Conservation (phyloP, 2,888 invertebrate genomes). For the Nomada ferruginata region DNA sequence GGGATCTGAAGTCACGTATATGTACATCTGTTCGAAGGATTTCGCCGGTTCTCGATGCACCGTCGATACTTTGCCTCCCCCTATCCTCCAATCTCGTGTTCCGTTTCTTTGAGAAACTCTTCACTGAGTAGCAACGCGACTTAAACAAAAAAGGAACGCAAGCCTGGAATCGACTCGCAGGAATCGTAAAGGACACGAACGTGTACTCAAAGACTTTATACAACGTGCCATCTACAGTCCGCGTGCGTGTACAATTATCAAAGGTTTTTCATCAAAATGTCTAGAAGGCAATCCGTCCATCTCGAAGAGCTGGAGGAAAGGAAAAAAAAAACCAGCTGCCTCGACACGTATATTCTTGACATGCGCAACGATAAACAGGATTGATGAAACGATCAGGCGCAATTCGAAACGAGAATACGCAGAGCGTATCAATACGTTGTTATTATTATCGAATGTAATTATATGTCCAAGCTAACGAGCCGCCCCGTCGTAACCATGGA, state of each 20-base stretch:
- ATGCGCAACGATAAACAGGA: constrained; percentile 18
- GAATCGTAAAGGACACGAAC: neutral
- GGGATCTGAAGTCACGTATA: neutral
- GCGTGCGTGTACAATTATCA: neutral
- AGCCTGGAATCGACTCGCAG: too few relatives aligned
- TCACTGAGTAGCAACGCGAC: too few relatives aligned
- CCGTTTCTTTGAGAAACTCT: too few relatives aligned
- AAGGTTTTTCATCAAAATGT: neutral
- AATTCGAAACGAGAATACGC: constrained; percentile 27
- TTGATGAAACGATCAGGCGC: constrained; percentile 37
- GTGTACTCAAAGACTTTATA: neutral
- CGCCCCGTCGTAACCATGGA: constrained; percentile 36
- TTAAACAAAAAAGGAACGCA: too few relatives aligned
- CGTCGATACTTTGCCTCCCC: neutral
- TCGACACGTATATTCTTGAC: neutral
- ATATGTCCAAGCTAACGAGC: constrained; percentile 39
- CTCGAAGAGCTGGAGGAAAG: neutral
- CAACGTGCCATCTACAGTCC: neutral
- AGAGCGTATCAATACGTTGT: constrained; percentile 23
- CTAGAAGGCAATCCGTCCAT: constrained; percentile 4
- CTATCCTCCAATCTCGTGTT: neutral
- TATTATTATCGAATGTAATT: constrained; percentile 47
- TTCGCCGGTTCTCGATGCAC: neutral
- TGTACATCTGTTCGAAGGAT: constrained; percentile 8
- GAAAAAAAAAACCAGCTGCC: neutral